These are phyloP conservation scores for Cephus nigrinus DNA, from an alignment of 2,888 invertebrate species.

Conservation along the genomic window DNA sequence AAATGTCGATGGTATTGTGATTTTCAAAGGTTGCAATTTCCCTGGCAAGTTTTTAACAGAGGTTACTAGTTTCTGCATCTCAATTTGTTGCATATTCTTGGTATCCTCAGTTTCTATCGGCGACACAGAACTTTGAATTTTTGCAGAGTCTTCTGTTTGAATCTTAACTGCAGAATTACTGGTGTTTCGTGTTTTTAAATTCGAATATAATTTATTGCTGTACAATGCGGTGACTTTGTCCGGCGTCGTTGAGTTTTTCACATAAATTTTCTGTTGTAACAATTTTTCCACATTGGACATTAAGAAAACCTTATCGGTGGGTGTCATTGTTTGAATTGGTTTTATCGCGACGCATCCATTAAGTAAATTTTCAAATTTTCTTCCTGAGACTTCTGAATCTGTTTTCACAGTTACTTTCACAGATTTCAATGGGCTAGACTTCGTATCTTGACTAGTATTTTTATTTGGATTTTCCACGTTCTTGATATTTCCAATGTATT, in stretches of 20 bases:
- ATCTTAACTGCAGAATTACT: neutral
- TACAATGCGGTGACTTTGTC: no score
- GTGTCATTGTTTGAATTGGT: conserved; percentile 19
- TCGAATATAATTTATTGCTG: no score
- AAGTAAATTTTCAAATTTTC: conserved; percentile 1
- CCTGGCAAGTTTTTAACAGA: conserved; percentile 27
- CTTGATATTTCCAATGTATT: neutral
- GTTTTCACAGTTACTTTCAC: neutral
- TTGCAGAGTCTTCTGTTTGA: neutral
- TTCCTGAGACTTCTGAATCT: neutral
- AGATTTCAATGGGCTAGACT: neutral
- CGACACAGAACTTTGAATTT: neutral
- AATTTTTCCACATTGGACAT: conserved; percentile 16
- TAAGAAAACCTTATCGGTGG: conserved; percentile 24
- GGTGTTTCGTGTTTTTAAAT: no score
- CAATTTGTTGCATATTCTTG: conserved; percentile 20
- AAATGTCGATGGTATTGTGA: conserved; percentile 49
- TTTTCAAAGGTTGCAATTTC: conserved; percentile 47
- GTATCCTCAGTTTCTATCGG: neutral
- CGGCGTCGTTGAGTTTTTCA: no score
- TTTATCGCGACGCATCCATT: conserved; percentile 2
- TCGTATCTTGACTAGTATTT: neutral
- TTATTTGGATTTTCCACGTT: neutral
- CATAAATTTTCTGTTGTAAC: no score
- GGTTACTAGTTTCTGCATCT: conserved; percentile 23